phyloP scores from a whole-genome alignment of 1,140 invertebrate species.

The Neodiprion virginianus region DNA sequence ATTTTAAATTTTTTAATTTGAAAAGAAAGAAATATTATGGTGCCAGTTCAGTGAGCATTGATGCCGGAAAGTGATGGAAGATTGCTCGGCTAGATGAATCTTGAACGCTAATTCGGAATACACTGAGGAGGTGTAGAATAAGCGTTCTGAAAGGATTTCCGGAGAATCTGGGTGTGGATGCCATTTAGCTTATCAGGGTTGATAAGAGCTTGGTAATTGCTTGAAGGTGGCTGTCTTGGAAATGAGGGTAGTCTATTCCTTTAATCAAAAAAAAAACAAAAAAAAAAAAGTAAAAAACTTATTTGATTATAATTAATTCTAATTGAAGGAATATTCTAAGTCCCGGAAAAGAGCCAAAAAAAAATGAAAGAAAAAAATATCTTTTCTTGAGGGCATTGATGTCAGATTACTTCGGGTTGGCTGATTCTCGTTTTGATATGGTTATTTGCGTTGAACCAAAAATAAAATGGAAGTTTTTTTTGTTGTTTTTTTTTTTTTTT shows the following conservation, averaged over 20 bases:
- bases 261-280: background rate
- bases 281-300: background rate
- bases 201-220: conserved; percentile 16
- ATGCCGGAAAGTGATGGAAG: conserved; percentile 20
- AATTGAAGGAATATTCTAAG: background rate
- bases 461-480: too few relatives aligned
- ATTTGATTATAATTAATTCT: background rate
- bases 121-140: background rate
- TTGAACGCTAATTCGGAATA: conserved; percentile 13
- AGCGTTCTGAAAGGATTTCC: conserved; percentile 15
- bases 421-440: too few relatives aligned
- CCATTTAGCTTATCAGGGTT: background rate
- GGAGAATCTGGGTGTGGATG: conserved; percentile 7
- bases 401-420: too few relatives aligned
- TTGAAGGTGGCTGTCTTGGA: conserved; percentile 14
- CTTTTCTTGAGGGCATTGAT: too few relatives aligned
- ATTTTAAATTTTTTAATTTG: background rate
- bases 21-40: background rate
- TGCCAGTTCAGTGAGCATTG: conserved; percentile 21
- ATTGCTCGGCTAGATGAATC: background rate
- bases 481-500: too few relatives aligned
- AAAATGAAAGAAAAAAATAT: background rate
- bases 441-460: too few relatives aligned
- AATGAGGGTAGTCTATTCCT: conserved; percentile 8
- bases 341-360: background rate